Conservation (phyloP, 2,888 invertebrate species). For the Volucella bombylans region DNA sequence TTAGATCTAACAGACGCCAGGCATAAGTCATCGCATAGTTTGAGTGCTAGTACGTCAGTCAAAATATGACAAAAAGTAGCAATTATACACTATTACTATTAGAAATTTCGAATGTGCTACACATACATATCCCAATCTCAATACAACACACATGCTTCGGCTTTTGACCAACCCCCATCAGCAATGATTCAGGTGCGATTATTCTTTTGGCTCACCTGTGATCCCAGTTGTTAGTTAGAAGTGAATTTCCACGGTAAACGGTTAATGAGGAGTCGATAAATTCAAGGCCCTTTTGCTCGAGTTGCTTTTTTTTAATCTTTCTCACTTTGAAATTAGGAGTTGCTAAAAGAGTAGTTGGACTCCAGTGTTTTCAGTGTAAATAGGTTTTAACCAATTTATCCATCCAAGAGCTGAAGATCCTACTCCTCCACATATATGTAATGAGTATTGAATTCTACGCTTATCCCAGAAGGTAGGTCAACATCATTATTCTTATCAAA, state of each 20-base stretch:
- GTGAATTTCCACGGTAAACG: slow-evolving; percentile 63
- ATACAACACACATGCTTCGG: neutral
- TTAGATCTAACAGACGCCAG: too few species aligned
- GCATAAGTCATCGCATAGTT: too few species aligned
- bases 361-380: neutral
- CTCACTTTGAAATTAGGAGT: neutral
- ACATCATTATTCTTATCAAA: slow-evolving; percentile 8
- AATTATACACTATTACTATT: too few species aligned
- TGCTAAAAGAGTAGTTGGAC: neutral
- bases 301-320: neutral
- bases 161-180: slow-evolving; percentile 67
- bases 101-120: slow-evolving; percentile 54
- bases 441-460: slow-evolving; percentile 75
- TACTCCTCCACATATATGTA: slow-evolving; percentile 43
- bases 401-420: slow-evolving; percentile 13
- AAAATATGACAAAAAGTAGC: too few species aligned
- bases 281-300: neutral
- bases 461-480: slow-evolving; percentile 75
- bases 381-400: neutral
- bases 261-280: slow-evolving; percentile 29
- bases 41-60: too few species aligned
- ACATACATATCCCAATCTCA: neutral
- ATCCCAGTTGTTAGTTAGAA: slow-evolving; percentile 58
- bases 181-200: slow-evolving; percentile 69
- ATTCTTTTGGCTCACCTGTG: slow-evolving; percentile 66